Percentiles rank a stretch among this genome's conserved stretches.
phyloP scores from a whole-genome alignment of 1,140 invertebrate genomes.

The Drosophila sechellia region DNA sequence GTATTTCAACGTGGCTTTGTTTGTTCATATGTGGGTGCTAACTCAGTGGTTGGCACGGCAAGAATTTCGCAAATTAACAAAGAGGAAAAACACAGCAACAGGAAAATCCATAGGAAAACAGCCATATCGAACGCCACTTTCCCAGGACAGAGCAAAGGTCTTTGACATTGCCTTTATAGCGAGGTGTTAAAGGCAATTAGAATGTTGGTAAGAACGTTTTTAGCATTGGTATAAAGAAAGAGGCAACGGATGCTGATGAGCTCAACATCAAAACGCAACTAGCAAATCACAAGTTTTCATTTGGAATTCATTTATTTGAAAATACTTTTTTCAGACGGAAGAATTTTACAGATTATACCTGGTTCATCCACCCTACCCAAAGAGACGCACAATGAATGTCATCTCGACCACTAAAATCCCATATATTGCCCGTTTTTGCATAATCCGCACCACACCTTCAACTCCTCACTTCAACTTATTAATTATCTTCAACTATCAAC shows the following conservation, averaged over 20 bases:
- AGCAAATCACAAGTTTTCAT: neutral
- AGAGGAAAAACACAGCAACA: slow-evolving; percentile 28
- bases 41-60: slow-evolving; percentile 44
- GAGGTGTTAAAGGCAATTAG: slow-evolving; percentile 55
- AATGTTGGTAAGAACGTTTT: slow-evolving; percentile 29
- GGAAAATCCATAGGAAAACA: slow-evolving; percentile 40
- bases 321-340: neutral
- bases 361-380: neutral
- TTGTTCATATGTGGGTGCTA: slow-evolving; percentile 62
- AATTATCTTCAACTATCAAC: slow-evolving; percentile 60
- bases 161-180: slow-evolving; percentile 31
- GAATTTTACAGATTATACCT: neutral
- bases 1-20: slow-evolving; percentile 13
- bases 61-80: slow-evolving; percentile 76
- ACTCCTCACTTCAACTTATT: slow-evolving; percentile 34
- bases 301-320: neutral
- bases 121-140: slow-evolving; percentile 31
- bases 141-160: slow-evolving; percentile 48
- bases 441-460: slow-evolving; percentile 34
- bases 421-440: slow-evolving; percentile 36
- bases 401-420: slow-evolving; percentile 3
- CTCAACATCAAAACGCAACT: neutral
- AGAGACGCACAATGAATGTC: slow-evolving; percentile 3
- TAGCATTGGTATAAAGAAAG: slow-evolving; percentile 14
- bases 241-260: neutral